Conservation (phyloP, 2,888 invertebrate genomes). For the Metalampra italica region DNA sequence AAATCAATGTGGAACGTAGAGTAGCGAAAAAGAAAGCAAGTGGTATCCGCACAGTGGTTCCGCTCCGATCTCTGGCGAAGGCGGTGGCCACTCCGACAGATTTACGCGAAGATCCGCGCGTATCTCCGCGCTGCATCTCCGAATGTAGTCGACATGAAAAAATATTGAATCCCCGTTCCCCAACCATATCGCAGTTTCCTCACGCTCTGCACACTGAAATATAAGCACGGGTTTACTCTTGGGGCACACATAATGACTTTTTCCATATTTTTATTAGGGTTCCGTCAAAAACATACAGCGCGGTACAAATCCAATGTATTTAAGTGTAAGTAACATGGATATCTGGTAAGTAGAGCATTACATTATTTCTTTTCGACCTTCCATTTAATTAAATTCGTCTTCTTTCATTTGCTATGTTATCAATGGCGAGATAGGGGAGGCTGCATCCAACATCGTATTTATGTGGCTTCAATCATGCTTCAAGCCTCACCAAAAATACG, state of each 20-base stretch:
- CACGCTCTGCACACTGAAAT: slow-evolving; percentile 9
- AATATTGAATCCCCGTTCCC: slow-evolving; percentile 11
- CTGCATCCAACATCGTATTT: too few species aligned
- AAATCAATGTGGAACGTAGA: slow-evolving; percentile 39
- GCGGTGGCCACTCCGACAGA: slow-evolving; percentile 37
- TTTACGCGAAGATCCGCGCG: slow-evolving; percentile 49
- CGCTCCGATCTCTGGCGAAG: slow-evolving; percentile 15
- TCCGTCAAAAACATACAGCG: too few species aligned
- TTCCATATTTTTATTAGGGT: too few species aligned
- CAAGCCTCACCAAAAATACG: too few species aligned
- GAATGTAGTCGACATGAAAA: slow-evolving; percentile 22
- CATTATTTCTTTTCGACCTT: too few species aligned
- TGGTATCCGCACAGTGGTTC: slow-evolving; percentile 25
- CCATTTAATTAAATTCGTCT: too few species aligned
- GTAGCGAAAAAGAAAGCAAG: slow-evolving; percentile 36
- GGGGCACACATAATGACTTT: neutral
- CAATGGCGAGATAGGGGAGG: too few species aligned
- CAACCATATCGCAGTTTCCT: neutral
- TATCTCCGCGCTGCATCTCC: slow-evolving; percentile 41
- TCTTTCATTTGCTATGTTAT: too few species aligned
- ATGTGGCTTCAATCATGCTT: too few species aligned
- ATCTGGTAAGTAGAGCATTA: too few species aligned
- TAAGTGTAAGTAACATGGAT: too few species aligned
- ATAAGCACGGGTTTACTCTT: neutral
- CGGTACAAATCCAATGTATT: too few species aligned